Evolutionary conservation across 2,113 vertebrate genomes (phyloP).

Genomic region (Odobenus rosmarus): DNA sequence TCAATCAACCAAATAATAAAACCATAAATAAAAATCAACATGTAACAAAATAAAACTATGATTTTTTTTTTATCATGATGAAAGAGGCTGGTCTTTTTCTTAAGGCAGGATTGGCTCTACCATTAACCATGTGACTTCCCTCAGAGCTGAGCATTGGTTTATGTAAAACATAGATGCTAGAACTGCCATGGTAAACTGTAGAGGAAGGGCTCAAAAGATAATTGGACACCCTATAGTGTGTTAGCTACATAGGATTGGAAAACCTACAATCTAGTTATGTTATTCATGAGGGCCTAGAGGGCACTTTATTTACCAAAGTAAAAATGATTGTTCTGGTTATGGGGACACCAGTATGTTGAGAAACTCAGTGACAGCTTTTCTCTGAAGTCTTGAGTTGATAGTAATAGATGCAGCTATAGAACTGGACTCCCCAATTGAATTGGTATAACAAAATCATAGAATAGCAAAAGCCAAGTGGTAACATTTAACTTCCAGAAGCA

Average conservation of each 20-base stretch:
- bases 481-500: not conserved
- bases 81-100: not conserved
- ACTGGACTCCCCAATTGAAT: not conserved
- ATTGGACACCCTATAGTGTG: too few species aligned
- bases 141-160: not conserved
- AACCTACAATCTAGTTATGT: not conserved
- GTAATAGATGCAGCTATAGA: not conserved
- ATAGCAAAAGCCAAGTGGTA: not conserved
- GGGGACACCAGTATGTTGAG: not conserved
- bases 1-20: not conserved
- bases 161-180: not conserved
- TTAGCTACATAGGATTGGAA: not conserved
- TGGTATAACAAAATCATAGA: not conserved
- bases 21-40: constrained; percentile 23
- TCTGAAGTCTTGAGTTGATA: not conserved
- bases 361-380: not conserved
- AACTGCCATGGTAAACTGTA: not conserved
- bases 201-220: not conserved
- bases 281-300: not conserved
- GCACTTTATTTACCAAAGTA: not conserved
- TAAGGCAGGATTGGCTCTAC: not conserved
- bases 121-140: not conserved
- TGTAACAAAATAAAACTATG: not conserved
- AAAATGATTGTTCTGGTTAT: not conserved
- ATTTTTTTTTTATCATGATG: not conserved